phyloP scores from a whole-genome alignment of 2,113 vertebrate species.

The Mandrillus leucophaeus region DNA sequence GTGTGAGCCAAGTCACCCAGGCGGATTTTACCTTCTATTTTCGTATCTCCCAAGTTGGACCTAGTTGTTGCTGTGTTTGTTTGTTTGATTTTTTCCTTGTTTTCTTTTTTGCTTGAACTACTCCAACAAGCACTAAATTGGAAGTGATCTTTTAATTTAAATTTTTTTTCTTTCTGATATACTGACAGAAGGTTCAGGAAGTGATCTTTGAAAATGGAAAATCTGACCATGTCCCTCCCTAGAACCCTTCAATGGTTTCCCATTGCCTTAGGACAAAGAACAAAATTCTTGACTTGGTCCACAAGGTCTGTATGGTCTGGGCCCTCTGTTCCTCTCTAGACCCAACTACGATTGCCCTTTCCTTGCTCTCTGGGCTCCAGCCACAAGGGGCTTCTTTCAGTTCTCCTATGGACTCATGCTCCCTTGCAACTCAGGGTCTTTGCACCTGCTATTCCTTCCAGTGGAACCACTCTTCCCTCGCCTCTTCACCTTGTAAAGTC shows the following conservation, averaged over 20 bases:
- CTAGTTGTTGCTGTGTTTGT: background rate
- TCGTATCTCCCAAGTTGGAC: background rate
- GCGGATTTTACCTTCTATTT: background rate
- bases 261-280: background rate
- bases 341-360: background rate
- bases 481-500: background rate
- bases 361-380: background rate
- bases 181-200: background rate
- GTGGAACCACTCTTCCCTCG: background rate
- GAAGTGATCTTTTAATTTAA: background rate
- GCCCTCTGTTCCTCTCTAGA: background rate
- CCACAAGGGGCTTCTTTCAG: background rate
- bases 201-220: background rate
- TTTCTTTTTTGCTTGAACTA: background rate
- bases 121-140: background rate
- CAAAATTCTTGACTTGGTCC: background rate
- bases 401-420: background rate
- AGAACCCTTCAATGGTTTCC: background rate
- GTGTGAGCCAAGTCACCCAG: too few relatives aligned
- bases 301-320: background rate
- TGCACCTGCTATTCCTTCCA: background rate
- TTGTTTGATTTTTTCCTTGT: too few relatives aligned
- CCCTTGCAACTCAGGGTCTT: background rate
- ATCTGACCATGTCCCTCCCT: background rate
- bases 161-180: too few relatives aligned